Evolutionary conservation across 2,888 invertebrate genomes (phyloP).

Genomic region (Lutraria lutraria): DNA sequence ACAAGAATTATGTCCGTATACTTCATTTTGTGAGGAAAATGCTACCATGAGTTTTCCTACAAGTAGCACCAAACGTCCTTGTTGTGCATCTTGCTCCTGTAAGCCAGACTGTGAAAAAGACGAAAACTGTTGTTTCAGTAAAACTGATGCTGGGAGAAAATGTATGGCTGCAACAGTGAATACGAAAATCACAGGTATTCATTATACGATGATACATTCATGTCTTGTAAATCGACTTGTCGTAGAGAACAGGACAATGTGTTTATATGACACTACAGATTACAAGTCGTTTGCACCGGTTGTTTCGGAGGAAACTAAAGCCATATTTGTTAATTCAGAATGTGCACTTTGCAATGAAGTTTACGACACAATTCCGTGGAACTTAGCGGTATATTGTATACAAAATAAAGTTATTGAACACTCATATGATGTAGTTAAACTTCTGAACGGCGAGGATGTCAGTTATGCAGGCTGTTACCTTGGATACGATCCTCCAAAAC

Average conservation of each 20-base stretch:
- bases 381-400: neutral
- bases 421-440: neutral
- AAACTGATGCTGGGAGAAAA: neutral
- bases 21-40: constrained; percentile 1
- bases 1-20: neutral
- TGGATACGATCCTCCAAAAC: neutral
- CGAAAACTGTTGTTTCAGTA: neutral
- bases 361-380: neutral
- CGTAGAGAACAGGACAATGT: neutral
- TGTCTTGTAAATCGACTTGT: neutral
- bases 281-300: neutral
- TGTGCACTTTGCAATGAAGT: neutral
- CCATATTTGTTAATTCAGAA: neutral
- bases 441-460: neutral
- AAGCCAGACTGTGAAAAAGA: neutral
- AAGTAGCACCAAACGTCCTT: neutral
- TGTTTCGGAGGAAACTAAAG: neutral
- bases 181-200: neutral
- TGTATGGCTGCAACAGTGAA: neutral
- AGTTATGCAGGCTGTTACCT: neutral
- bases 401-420: neutral
- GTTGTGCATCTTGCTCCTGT: neutral
- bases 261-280: neutral
- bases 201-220: neutral
- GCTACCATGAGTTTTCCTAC: neutral